A percentile compares a stretch with the other conserved stretches of the same genome.
phyloP scores from a whole-genome alignment of 1,140 invertebrate species.

The Drosophila elegans region DNA sequence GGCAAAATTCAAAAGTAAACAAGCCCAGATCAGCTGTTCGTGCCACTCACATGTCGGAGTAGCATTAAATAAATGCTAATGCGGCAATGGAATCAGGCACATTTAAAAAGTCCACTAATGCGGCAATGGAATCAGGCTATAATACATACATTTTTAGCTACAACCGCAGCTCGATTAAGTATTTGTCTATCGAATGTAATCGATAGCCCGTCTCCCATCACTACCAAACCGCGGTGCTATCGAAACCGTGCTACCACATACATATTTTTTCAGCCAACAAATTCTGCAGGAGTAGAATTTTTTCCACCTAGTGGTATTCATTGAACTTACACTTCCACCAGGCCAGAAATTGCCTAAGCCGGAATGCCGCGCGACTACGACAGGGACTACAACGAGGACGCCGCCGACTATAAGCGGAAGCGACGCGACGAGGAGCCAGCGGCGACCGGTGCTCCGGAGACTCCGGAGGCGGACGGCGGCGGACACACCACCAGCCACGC shows the following conservation, averaged over 20 bases:
- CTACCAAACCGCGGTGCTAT: background rate
- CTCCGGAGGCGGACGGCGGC: constrained; percentile 62
- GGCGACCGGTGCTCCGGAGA: constrained; percentile 57
- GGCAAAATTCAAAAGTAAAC: too few relatives aligned
- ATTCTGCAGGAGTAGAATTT: constrained; percentile 19
- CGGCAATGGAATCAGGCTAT: too few relatives aligned
- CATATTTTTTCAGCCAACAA: constrained; percentile 39
- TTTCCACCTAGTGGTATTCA: constrained; percentile 7
- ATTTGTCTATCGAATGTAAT: background rate
- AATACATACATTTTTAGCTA: too few relatives aligned
- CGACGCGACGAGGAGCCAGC: constrained; percentile 74
- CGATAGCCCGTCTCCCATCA: background rate
- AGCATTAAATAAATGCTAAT: too few relatives aligned
- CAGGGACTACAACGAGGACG: constrained; percentile 81
- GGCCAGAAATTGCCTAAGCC: constrained; percentile 6
- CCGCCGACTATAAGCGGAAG: constrained; percentile 80
- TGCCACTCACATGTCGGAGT: too few relatives aligned
- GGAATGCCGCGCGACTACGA: constrained; percentile 81
- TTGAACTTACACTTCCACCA: background rate
- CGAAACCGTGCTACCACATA: constrained; percentile 27
- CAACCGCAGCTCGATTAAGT: background rate
- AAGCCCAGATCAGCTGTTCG: too few relatives aligned
- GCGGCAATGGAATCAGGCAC: too few relatives aligned
- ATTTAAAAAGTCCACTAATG: too few relatives aligned
- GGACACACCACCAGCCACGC: constrained; percentile 65